Base-by-base conservation (phyloP, 2,113 vertebrate species). In the Hypanus sabinus region DNA sequence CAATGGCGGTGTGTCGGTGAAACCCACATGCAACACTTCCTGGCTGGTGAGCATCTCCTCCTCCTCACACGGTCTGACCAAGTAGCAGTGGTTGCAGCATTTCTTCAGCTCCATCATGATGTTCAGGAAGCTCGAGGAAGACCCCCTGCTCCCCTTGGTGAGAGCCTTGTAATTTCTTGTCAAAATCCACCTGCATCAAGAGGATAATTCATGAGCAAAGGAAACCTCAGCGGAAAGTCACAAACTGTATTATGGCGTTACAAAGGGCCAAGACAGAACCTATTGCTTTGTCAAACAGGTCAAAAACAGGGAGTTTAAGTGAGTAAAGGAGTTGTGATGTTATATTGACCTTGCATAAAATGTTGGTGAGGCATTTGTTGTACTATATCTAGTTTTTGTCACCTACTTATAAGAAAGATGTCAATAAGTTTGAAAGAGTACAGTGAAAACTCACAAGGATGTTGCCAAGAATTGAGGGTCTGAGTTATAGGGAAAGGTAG, bases 91-190 rank as follows among this genome's bases (percentile, higher is more conserved):
- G 95, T 99, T 99, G 95, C 99, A 99, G 96, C 99, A 99, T 94
- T 99, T 99, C 95, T 99, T 99, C 93, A 99, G 96, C 95, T 99
- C 99, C 99, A 99, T 99, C 94, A 99, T 98, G 0, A 99, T 99
- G 95, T 99, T 99, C 55, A 99, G 97, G 95, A 99, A 99, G 94
- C 99, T 99, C 0, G 98, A 98, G 0, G 99, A 99, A 95, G 98
- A 99, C 90, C 99, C 98, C 46, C 98, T 96, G 0, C 96, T 97
- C 94, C 99, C 99, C 96, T 99, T 99, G 94, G 97, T 96, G 91
- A 99, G 97, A 90, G 99, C 99, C 96, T 97, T 98, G 96, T 98
- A 99, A 96, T 99, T 99, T 95, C 99, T 97, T n/a, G 99, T 99
- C 95, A 99, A 97, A 96, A 99, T 99, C 99, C 99, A 99, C 95